Evolutionary conservation across 2,113 vertebrate species (phyloP).

Genomic region (Morphnarchus princeps): DNA sequence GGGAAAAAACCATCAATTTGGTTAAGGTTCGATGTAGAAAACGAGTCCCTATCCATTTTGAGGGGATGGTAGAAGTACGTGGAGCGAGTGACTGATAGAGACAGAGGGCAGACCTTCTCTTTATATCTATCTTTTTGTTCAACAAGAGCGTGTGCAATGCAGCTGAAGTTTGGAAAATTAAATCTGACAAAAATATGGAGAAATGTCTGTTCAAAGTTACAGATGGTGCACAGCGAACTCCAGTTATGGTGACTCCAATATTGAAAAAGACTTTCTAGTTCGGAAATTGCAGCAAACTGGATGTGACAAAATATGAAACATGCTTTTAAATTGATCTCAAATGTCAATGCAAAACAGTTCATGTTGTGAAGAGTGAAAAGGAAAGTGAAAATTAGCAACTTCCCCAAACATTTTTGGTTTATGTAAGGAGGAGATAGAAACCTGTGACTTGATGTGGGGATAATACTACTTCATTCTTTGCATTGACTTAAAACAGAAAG

Average conservation of each 20-base stretch:
- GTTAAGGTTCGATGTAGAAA: background rate
- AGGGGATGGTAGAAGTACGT: background rate
- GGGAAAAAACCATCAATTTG: accelerated
- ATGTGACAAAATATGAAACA: background rate
- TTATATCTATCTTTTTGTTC: background rate
- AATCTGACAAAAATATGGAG: background rate
- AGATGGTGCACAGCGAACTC: background rate
- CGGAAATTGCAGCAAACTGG: background rate
- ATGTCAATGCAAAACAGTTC: background rate
- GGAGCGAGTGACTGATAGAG: background rate
- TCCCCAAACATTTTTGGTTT: background rate
- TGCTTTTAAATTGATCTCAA: background rate
- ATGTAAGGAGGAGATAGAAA: background rate
- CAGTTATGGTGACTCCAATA: background rate
- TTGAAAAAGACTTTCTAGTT: background rate
- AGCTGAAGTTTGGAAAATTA: background rate
- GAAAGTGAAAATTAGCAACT: background rate
- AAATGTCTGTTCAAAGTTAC: background rate
- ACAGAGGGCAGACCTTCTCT: background rate
- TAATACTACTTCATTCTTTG: background rate
- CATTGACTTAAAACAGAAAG: background rate
- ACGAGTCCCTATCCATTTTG: background rate
- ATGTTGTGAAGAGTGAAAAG: background rate
- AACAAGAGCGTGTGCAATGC: background rate
- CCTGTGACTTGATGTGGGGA: background rate